Percentiles rank a stretch among this genome's conserved stretches.
Conservation (phyloP, 2,888 invertebrate species). For the Drosophila infuscata region DNA sequence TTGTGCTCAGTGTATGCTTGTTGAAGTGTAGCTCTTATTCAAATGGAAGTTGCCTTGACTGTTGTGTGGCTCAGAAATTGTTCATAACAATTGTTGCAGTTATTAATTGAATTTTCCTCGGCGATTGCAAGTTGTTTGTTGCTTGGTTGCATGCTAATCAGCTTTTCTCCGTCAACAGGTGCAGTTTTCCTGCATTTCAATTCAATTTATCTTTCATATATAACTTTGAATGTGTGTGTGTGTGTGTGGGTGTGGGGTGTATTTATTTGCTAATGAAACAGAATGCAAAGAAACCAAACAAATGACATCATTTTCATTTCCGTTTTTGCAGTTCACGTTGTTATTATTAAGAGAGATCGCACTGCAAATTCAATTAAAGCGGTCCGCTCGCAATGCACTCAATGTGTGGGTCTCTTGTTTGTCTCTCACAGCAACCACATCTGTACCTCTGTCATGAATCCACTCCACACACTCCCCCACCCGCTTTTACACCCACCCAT, state of each 20-base stretch:
- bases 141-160: constrained; percentile 59
- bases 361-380: constrained; percentile 72
- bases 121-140: constrained; percentile 1
- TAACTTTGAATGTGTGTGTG: not conserved
- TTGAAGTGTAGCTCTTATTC: not conserved
- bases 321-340: constrained; percentile 57
- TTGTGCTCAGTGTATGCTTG: constrained; percentile 23
- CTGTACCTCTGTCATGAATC: not conserved
- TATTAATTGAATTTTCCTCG: constrained; percentile 50
- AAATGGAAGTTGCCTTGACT: constrained; percentile 2
- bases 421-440: constrained; percentile 1
- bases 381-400: constrained; percentile 58
- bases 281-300: constrained; percentile 27
- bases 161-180: constrained; percentile 63
- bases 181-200: constrained; percentile 46
- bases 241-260: not conserved
- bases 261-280: constrained; percentile 45
- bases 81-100: constrained; percentile 35
- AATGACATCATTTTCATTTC: constrained; percentile 80
- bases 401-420: constrained; percentile 19
- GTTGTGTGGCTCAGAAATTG: constrained; percentile 12
- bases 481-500: constrained; percentile 8
- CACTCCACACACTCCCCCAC: not conserved
- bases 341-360: constrained; percentile 33
- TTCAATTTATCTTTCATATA: constrained; percentile 34